Conservation (phyloP, 1,140 invertebrate genomes). For the Saccostrea cuccullata region DNA sequence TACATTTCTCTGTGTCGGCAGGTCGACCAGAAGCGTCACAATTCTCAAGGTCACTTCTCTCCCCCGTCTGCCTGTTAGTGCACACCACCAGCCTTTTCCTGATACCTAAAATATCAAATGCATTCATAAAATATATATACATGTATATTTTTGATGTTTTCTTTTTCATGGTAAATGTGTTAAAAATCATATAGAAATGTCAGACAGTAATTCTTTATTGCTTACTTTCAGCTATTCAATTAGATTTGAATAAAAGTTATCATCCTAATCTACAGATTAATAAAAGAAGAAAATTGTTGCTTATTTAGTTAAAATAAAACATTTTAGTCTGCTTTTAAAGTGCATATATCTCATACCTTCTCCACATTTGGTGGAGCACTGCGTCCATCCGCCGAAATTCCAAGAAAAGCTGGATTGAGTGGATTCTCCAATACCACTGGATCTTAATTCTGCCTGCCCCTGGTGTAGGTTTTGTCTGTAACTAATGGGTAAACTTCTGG, state of each 20-base stretch:
- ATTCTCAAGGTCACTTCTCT: background rate
- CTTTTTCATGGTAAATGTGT: too few relatives aligned
- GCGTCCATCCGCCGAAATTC: conserved; percentile 88
- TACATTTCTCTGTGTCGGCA: background rate
- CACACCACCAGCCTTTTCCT: conserved; percentile 4
- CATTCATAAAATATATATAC: background rate
- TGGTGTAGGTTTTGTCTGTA: background rate
- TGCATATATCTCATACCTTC: conserved; percentile 83
- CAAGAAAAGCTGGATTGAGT: conserved; percentile 85
- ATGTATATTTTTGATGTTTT: too few relatives aligned
- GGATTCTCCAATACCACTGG: conserved; percentile 77
- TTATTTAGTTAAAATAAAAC: too few relatives aligned
- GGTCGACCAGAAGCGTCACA: background rate
- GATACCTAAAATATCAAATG: background rate
- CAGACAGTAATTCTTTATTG: too few relatives aligned
- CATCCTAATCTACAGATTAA: too few relatives aligned
- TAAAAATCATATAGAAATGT: too few relatives aligned
- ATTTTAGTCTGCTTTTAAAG: too few relatives aligned
- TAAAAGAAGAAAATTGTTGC: too few relatives aligned
- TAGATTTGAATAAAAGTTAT: too few relatives aligned
- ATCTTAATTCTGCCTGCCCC: background rate
- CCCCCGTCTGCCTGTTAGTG: background rate
- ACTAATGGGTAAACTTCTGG: background rate
- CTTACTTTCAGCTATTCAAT: too few relatives aligned
- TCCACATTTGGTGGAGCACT: conserved; percentile 91